Percentiles rank a stretch among this genome's conserved stretches.
Evolutionary conservation across 2,797 vertebrate species (phyloP).

Genomic region (Urocyon cinereoargenteus): DNA sequence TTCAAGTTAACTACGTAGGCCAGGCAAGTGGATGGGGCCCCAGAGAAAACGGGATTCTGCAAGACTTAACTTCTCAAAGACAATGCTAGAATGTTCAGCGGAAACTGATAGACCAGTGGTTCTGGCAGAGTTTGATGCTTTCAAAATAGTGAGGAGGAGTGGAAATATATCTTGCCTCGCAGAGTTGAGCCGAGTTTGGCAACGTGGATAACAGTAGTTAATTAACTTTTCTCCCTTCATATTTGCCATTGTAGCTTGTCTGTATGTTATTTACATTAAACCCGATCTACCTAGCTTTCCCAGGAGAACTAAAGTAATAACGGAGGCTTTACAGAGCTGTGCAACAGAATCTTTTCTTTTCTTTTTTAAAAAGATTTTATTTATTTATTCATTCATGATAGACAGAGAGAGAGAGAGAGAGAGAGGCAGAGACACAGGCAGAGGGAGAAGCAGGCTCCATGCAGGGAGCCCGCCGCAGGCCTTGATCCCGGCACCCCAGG

Average conservation of each 20-base stretch:
- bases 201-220: slow-evolving; percentile 54
- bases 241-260: background rate
- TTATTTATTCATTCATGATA: too few species aligned
- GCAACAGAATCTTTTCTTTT: background rate
- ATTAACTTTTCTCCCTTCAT: slow-evolving; percentile 41
- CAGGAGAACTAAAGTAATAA: slow-evolving; percentile 17
- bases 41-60: background rate
- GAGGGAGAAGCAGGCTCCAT: too few species aligned
- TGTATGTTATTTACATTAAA: slow-evolving; percentile 63
- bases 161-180: slow-evolving; percentile 62
- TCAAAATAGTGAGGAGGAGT: background rate
- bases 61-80: slow-evolving; percentile 41
- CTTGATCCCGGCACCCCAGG: too few species aligned
- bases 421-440: too few species aligned
- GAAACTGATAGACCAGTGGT: background rate
- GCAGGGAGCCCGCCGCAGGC: too few species aligned
- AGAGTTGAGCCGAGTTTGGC: slow-evolving; percentile 53
- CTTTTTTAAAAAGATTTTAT: too few species aligned
- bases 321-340: slow-evolving; percentile 39
- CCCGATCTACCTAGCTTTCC: slow-evolving; percentile 25
- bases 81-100: background rate
- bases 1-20: background rate
- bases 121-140: background rate
- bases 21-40: background rate
- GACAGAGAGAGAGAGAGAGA: too few species aligned